Base-by-base conservation (phyloP, 1,140 invertebrate genomes). In the Zelostemma sp. region DNA sequence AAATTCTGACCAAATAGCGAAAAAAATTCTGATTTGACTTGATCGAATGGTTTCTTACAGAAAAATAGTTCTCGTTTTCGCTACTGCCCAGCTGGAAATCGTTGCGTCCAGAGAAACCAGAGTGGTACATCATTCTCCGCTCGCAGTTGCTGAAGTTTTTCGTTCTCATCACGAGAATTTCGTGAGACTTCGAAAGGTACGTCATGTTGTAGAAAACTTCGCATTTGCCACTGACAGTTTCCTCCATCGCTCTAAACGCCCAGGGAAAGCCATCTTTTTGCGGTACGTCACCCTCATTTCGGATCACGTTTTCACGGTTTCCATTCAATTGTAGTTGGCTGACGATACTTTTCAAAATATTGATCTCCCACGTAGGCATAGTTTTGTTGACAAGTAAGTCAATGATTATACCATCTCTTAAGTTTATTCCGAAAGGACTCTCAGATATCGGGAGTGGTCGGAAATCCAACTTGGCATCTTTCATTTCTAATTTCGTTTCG, bases 291-390 rank as follows among this genome's bases (percentile, higher is more conserved):
- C 86, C 70, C 3, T 75, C 58, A 17, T 80, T 84, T 19, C 82
- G 75, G 68, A 85, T 77, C 4, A 75, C 63, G 60, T 89, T 86
- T 59, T 83, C 71, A 17, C 80, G 87, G 48, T 85, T 75, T 0
- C 86, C 82, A 70, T 92, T 90, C 6, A 91, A 77, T 80, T 92
- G 91, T 5, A 70, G 15, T 64, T 90, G 87, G 73, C 89, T 87
- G 9, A 89, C 80, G 31, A 92, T 81, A 85, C 87, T 87, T 76
- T 91, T 91, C 33, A 92, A 77, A 35, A 92, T 80, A 77, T 93
- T 93, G 18, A 91, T 86, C 72, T 92, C 86, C 82, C 88, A 88
- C 8, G 88, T 86, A 4, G 86, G 76, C 0, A 89, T 54, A 16
- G 84, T 73, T 31, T 86, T 75, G 15, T 86, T 84, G 1, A 91